phyloP scores from a whole-genome alignment of 2,113 vertebrate genomes.

The Corythaeola cristata region DNA sequence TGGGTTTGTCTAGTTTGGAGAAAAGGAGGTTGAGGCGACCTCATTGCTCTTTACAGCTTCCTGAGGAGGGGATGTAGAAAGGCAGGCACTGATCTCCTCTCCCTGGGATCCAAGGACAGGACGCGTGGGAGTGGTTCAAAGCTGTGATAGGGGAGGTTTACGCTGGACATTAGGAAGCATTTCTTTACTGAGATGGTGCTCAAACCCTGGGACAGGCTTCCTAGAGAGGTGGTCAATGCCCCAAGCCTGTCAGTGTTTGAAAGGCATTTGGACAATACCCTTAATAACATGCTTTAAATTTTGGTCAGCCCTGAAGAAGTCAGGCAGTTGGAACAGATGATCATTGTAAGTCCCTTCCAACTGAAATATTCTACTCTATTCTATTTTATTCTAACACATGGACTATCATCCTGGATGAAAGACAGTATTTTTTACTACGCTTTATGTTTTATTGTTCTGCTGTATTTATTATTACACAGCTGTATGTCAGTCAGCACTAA shows the following conservation, averaged over 20 bases:
- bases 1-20: not conserved
- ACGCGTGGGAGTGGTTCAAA: fast-evolving
- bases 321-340: not conserved
- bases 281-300: not conserved
- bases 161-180: not conserved
- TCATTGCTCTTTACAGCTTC: not conserved
- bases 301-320: not conserved
- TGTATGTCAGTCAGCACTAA: not conserved
- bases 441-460: not conserved
- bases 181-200: not conserved
- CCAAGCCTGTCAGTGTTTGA: not conserved
- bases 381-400: not conserved
- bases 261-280: not conserved
- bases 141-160: not conserved
- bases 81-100: not conserved
- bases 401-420: not conserved
- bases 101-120: not conserved
- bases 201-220: not conserved
- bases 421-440: not conserved
- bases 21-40: not conserved
- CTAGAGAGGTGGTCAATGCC: not conserved
- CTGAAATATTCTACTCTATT: not conserved
- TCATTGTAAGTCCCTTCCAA: not conserved
- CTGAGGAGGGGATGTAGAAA: not conserved
- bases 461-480: not conserved